Percentiles rank a stretch among this genome's conserved stretches.
These are phyloP conservation scores for Pegoplata infirma DNA, from an alignment of 2,888 invertebrate species.

Conservation along the genomic window DNA sequence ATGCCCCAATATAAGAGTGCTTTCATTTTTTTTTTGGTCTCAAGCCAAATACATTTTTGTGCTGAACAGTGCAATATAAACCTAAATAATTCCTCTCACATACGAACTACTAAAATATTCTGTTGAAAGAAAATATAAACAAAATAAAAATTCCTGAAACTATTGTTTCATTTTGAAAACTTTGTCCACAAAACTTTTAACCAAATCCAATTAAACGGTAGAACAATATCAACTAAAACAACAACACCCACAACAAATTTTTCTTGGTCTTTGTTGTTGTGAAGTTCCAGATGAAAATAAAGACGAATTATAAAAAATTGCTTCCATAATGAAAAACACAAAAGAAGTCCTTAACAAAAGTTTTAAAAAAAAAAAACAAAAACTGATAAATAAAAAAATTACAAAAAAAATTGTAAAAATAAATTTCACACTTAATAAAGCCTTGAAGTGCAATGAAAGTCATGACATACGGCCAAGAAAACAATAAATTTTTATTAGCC, in stretches of 20 bases:
- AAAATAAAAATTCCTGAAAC: no score
- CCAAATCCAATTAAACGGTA: conserved; percentile 41
- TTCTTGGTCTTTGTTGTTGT: conserved; percentile 23
- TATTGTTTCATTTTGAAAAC: no score
- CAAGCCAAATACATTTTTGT: no score
- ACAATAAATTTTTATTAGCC: conserved; percentile 58
- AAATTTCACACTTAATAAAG: conserved; percentile 63
- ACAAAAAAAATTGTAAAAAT: conserved; percentile 36
- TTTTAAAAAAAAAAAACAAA: neutral
- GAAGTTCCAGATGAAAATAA: neutral
- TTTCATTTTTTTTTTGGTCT: no score
- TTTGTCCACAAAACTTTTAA: neutral
- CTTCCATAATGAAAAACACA: conserved; percentile 29
- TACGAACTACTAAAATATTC: no score
- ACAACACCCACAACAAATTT: neutral
- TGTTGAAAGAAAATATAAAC: no score
- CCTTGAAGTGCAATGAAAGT: conserved; percentile 63
- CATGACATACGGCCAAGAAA: conserved; percentile 56
- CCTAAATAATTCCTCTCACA: no score
- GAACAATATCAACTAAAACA: conserved; percentile 9
- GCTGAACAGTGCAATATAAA: no score
- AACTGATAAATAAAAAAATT: neutral
- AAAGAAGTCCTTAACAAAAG: conserved; percentile 46
- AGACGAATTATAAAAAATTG: conserved; percentile 39
- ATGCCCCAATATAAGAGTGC: no score